Percentiles rank a stretch among this genome's conserved stretches.
Conservation (phyloP, 2,113 vertebrate genomes). For the Lipophrys pholis region DNA sequence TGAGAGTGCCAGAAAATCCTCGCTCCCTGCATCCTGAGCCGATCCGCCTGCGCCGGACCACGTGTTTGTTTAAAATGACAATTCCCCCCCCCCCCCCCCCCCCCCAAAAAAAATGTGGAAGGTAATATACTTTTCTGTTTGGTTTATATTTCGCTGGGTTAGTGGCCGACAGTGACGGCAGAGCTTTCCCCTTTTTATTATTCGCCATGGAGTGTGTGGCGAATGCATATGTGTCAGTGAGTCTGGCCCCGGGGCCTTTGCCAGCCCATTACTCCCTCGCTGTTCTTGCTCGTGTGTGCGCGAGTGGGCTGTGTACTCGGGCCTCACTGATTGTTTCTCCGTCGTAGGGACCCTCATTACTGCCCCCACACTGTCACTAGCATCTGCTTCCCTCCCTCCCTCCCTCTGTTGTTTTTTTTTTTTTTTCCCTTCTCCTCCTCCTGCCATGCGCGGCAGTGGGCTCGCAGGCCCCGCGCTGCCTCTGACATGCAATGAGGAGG, state of each 20-base stretch:
- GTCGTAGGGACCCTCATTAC: conserved; percentile 69
- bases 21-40: conserved; percentile 23
- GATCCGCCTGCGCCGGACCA: conserved; percentile 31
- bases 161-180: conserved; percentile 38
- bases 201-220: conserved; percentile 31
- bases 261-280: conserved; percentile 75
- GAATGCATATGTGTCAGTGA: conserved; percentile 36
- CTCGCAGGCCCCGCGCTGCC: conserved; percentile 5
- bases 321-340: conserved; percentile 70
- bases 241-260: conserved; percentile 64
- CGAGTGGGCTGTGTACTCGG: conserved; percentile 61
- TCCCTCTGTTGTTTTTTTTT: conserved; percentile 2
- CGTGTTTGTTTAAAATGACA: conserved; percentile 6
- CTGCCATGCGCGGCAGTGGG: not conserved
- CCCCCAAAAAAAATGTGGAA: not conserved
- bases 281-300: conserved; percentile 52
- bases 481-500: conserved; percentile 16
- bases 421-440: not conserved
- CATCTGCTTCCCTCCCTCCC: conserved; percentile 60
- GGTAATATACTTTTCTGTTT: conserved; percentile 25
- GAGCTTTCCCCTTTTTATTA: conserved; percentile 52
- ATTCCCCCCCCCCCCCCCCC: no score
- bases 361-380: conserved; percentile 73
- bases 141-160: conserved; percentile 27
- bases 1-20: conserved; percentile 38